These are phyloP conservation scores for Sparidentex hasta DNA, from an alignment of 2,797 vertebrate species.

Conservation along the genomic window DNA sequence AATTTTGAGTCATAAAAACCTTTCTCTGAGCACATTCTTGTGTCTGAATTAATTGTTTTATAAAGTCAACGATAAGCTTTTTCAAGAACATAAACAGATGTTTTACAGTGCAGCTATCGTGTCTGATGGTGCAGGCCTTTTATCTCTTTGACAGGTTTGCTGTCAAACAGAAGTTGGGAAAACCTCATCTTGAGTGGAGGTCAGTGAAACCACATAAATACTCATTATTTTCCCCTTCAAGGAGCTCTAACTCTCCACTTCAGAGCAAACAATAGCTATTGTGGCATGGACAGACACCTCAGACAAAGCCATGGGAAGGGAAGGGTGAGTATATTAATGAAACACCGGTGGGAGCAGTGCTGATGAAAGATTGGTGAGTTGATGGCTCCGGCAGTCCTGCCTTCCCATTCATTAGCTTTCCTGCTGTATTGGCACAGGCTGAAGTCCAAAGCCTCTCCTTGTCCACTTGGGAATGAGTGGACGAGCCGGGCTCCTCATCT, in stretches of 20 bases:
- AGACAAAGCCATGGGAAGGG: constrained; percentile 55
- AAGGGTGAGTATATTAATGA: constrained; percentile 61
- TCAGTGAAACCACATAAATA: constrained; percentile 60
- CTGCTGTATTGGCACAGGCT: constrained; percentile 48
- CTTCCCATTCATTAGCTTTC: constrained; percentile 72
- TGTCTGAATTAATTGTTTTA: neutral
- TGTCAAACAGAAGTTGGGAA: constrained; percentile 34
- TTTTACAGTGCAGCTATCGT: neutral
- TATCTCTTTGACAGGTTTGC: constrained; percentile 20
- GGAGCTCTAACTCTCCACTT: constrained; percentile 33
- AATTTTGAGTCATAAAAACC: neutral
- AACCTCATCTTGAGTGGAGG: constrained; percentile 39
- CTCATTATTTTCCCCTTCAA: constrained; percentile 48
- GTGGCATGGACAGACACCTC: constrained; percentile 56
- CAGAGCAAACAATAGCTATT: constrained; percentile 58
- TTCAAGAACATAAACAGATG: neutral
- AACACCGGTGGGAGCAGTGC: constrained; percentile 52
- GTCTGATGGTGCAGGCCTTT: constrained; percentile 19
- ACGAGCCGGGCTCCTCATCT: constrained; percentile 67
- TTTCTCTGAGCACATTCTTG: neutral
- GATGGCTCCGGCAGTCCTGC: constrained; percentile 57
- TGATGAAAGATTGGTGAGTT: constrained; percentile 74
- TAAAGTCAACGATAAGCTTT: neutral
- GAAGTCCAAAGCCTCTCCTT: constrained; percentile 59
- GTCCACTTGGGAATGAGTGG: constrained; percentile 59